Conservation (phyloP, 2,888 invertebrate genomes). For the Nomada fucata region DNA sequence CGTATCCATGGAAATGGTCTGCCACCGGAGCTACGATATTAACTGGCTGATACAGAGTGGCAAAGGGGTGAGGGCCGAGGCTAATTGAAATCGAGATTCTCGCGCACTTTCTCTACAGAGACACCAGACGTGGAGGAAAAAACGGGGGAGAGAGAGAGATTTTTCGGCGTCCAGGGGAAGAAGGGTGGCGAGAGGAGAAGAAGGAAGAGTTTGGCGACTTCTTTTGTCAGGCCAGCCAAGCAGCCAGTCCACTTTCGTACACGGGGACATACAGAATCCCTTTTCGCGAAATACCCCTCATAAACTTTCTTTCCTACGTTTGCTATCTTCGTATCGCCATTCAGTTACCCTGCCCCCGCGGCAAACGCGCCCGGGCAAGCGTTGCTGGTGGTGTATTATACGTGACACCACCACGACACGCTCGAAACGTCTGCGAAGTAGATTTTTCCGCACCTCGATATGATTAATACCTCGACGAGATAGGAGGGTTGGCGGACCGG, state of each 20-base stretch:
- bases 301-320: slow-evolving; percentile 58
- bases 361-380: background rate
- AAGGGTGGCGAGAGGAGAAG: too few species aligned
- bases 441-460: slow-evolving; percentile 81
- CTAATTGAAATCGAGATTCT: slow-evolving; percentile 47
- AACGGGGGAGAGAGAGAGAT: background rate
- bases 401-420: slow-evolving; percentile 57
- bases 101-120: background rate
- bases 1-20: slow-evolving; percentile 51
- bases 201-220: slow-evolving; percentile 17
- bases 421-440: slow-evolving; percentile 70
- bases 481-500: slow-evolving; percentile 41
- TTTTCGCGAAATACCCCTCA: slow-evolving; percentile 54
- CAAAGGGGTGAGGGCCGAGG: background rate
- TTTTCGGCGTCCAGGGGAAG: background rate
- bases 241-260: slow-evolving; percentile 30
- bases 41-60: background rate
- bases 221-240: slow-evolving; percentile 11
- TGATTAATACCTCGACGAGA: slow-evolving; percentile 80
- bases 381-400: slow-evolving; percentile 15
- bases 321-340: slow-evolving; percentile 66
- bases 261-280: slow-evolving; percentile 36
- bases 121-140: too few species aligned
- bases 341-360: slow-evolving; percentile 39
- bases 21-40: slow-evolving; percentile 25